Evolutionary conservation across 2,797 vertebrate genomes (phyloP), one percentile per base, ranked within the genome.

Genomic region (Platyrinchus mystaceus): DNA sequence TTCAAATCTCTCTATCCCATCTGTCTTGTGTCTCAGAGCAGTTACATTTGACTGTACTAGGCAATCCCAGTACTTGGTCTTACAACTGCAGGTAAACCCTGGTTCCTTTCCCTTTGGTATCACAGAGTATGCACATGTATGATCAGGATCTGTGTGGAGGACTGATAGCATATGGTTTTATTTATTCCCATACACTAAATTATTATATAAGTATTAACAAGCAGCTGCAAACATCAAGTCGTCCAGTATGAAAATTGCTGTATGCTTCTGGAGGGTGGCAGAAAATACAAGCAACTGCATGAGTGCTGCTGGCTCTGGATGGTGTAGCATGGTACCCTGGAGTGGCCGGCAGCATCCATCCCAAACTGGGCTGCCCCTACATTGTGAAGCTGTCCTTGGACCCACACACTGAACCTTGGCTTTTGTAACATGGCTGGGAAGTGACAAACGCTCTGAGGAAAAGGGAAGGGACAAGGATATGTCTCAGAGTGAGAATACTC

Each of bases 1-100:
- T 95, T 97, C 66, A 94, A 68, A 87, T 96, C 88, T 91, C 84
- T 90, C 82, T 56, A 34, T 71, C 87, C 87, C 92, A 91, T 95
- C 95, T 96, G 89, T 89, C 83, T 95, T 77, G 24, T 68, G 56
- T 95, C 63, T 96, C 68, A 27, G 73, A 66, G 58, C 49, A 44
- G 68, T 78, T 63, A 15, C 30, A 53, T 84, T 66, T 12, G n/a
- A 82, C 71, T 53, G 22, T 73, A 49, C 52, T 59, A 11, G 12
- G 64, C 20, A 75, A 66, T 68, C 66, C 53, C 80, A 62, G 59
- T 70, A 30, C 32, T 84, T 85, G 66, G 30, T 60, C 84, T 82
- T 68, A 80, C 71, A 85, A 59, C 39, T 15, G 39, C 39, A 90
- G 49, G 68, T 88, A 76, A 90, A 41, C 5, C 3, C 41, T 34